Evolutionary conservation across 2,797 vertebrate species (phyloP), one percentile per base, ranked within the genome.

Genomic region (Neoniphon sammara): DNA sequence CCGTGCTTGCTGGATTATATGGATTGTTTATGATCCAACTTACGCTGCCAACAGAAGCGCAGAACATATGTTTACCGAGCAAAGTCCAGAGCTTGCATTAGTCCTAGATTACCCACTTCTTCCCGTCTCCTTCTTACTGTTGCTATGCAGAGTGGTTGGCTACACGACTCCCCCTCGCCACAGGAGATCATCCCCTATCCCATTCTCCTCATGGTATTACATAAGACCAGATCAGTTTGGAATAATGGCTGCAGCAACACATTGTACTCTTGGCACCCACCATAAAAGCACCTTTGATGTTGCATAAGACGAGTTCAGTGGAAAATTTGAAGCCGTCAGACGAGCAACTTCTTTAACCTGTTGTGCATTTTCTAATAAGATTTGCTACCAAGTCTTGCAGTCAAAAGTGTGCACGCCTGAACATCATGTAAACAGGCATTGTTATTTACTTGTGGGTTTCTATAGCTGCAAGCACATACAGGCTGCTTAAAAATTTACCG

Each of bases 141-240:
- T 84, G 70, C 69, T 70, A 70, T 70, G 56, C 70, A 23, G n/a
- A 52, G 4, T 5, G 44, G 54, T 53, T 11, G 12, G 39, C 39
- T 12, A 14, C 39, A 14, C 39, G 3, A 12, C 39, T 72, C 47
- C 20, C 50, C 53, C 36, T 69, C 50, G 27, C 47, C 70, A 71
- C 55, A 66, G 60, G 65, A 68, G 81, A 84, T 89, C 80, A 83
- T 64, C 81, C 77, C 75, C 67, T 57, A 36, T 65, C 77, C 66
- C 42, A 55, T 80, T 83, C 66, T 75, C 71, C 56, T 81, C 77
- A 25, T 63, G 52, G 59, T 42, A 68, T 91, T 92, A 89, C 76
- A 78, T 90, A 92, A 91, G 17, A 83, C 21, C 67, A 86, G 73
- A 90, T 86, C 75, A 66, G 77, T 77, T 71, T 59, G 39, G 74